Base-by-base conservation (phyloP, 2,888 invertebrate species). In the Eudasyphora cyanicolor region DNA sequence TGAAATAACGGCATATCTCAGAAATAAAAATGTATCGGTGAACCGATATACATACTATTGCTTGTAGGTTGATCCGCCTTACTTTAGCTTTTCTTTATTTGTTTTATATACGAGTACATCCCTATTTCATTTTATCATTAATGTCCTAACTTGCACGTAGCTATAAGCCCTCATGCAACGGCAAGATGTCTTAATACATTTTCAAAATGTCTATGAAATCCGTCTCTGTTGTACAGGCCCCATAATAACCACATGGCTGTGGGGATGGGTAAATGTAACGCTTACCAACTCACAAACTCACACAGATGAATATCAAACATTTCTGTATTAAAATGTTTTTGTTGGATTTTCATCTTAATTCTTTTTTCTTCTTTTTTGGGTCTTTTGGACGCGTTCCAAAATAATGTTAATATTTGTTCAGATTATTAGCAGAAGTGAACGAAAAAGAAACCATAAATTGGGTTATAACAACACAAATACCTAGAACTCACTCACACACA, bases 401-500 rank as follows among this genome's bases (percentile, higher is more conserved):
- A 70, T 70, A 77, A 51, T 54, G 60, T 77, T 45, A 75, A 75
- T 82, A 70, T 82, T 82, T 82, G n/a, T 24, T 75, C 32, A 54
- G 42, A 51, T 78, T 75, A 71, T 82, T 78, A 82, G 69, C 62
- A 75, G 51, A 71, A 60, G 29, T 17, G 45, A 60, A 29, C 27
- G 35, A 35, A 71, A 60, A 79, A 42, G n/a, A 73, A 76, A 76
- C 64, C 76, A 79, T 76, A 82, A 77, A 79, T 76, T 82, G 38
- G 57, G 35, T 82, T 79, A 76, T 73, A 79, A 82, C 54, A 38
- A 60, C 76, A 32, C 54, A 54, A 67, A 42, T 21, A 73, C 38
- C 29, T 19, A n/a, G n/a, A n/a, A 12, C 54, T 21, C 54, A 21
- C 19, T 10, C 27, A 24, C 24, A 27, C 2, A 8, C 27, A 57